Percentiles rank a stretch among this genome's conserved stretches.
These are phyloP conservation scores for Bemisia tabaci DNA, from an alignment of 1,140 invertebrate genomes.

Conservation along the genomic window DNA sequence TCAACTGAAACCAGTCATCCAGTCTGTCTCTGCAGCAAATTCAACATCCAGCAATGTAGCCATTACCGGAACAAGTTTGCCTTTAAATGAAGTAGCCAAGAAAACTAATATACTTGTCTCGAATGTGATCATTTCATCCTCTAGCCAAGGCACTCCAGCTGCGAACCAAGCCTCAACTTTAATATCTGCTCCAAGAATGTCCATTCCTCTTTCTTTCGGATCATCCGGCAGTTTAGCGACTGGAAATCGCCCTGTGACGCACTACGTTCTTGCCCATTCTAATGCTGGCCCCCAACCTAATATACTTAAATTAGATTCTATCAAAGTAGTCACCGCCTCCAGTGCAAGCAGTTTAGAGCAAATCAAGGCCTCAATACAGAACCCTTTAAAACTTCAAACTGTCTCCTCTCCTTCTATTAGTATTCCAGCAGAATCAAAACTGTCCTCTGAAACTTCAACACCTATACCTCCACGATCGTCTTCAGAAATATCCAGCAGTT, in stretches of 20 bases:
- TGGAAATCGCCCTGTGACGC: neutral
- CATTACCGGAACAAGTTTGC: neutral
- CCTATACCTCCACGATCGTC: neutral
- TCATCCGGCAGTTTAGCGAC: neutral
- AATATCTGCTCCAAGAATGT: neutral
- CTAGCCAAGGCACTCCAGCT: neutral
- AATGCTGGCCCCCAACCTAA: neutral
- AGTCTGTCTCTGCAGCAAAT: neutral
- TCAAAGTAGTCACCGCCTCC: neutral
- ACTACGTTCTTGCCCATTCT: neutral
- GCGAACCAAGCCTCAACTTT: neutral
- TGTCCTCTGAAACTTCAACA: neutral
- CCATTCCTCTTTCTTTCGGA: neutral
- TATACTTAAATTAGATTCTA: neutral
- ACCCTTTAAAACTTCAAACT: neutral
- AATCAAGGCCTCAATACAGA: neutral
- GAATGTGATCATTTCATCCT: neutral
- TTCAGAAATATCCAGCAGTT: neutral
- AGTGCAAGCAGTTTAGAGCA: neutral
- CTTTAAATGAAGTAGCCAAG: neutral
- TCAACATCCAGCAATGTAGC: neutral
- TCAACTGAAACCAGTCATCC: neutral
- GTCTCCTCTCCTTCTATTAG: neutral
- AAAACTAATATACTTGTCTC: neutral
- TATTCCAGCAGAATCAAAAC: neutral